Evolutionary conservation across 2,113 vertebrate genomes (phyloP).

Genomic region (Phaethornis superciliosus): DNA sequence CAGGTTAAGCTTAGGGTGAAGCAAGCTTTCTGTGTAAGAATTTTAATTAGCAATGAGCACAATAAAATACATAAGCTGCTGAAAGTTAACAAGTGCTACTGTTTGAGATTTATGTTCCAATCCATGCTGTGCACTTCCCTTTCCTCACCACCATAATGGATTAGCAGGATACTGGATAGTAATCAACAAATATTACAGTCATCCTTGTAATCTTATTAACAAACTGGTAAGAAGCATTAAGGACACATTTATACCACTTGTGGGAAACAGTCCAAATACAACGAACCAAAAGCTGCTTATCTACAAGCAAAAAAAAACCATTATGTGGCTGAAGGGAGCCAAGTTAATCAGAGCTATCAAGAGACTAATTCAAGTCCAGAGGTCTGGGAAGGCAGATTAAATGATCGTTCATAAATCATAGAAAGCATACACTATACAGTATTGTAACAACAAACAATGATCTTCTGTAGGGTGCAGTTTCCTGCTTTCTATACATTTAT

Average conservation of each 20-base stretch:
- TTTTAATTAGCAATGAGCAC: constrained; percentile 78
- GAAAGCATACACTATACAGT: neutral
- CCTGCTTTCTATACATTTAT: constrained; percentile 7
- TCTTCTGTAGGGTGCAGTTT: constrained; percentile 48
- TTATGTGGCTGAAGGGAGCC: constrained; percentile 25
- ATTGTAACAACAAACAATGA: constrained; percentile 27
- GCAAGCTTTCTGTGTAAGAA: constrained; percentile 70
- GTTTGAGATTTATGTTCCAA: constrained; percentile 73
- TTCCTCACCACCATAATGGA: constrained; percentile 19
- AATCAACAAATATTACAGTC: constrained; percentile 73
- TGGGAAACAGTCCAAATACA: constrained; percentile 76
- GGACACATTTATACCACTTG: constrained; percentile 76
- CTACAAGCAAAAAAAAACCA: constrained; percentile 39
- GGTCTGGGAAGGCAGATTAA: constrained; percentile 51
- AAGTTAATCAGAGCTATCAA: constrained; percentile 51
- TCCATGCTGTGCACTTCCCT: constrained; percentile 51
- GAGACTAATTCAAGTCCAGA: constrained; percentile 46
- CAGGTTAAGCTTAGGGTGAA: constrained; percentile 64
- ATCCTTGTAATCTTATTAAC: constrained; percentile 75
- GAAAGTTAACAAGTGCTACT: constrained; percentile 77
- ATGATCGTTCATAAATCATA: neutral
- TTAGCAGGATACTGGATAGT: constrained; percentile 60
- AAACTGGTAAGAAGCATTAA: constrained; percentile 72
- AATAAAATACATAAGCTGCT: constrained; percentile 72
- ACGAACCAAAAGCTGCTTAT: constrained; percentile 74